These are phyloP conservation scores for Pluvianellus socialis DNA, from an alignment of 2,113 vertebrate species.

Conservation along the genomic window DNA sequence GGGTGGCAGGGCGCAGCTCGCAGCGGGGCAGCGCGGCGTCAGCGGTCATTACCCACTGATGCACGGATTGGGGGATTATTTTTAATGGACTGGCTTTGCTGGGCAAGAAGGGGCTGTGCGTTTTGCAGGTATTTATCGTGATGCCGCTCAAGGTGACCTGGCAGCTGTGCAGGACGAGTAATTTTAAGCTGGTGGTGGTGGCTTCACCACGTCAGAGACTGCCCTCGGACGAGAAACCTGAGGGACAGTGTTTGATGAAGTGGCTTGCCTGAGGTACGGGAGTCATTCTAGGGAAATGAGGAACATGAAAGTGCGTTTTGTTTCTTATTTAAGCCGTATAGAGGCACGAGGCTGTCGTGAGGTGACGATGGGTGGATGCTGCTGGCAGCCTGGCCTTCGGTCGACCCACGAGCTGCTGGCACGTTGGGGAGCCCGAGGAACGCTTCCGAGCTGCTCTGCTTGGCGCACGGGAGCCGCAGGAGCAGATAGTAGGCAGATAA, in stretches of 20 bases:
- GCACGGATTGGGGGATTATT: not conserved
- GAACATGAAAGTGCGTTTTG: accelerated
- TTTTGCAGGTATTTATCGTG: not conserved
- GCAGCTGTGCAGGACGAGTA: not conserved
- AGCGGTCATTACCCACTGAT: not conserved
- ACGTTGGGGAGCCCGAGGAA: not conserved
- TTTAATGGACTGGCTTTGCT: not conserved
- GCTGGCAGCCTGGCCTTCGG: not conserved
- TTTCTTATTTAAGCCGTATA: not conserved
- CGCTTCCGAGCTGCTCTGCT: not conserved
- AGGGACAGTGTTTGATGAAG: not conserved
- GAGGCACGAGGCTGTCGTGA: not conserved
- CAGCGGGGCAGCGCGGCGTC: not conserved
- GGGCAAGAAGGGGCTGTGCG: not conserved
- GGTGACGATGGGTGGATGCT: accelerated
- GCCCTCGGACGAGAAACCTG: accelerated
- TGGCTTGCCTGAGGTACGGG: too few species aligned
- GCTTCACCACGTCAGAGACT: accelerated
- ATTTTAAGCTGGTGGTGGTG: accelerated
- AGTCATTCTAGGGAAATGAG: not conserved
- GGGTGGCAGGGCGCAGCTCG: not conserved
- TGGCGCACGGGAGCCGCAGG: accelerated
- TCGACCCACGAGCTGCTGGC: too few species aligned
- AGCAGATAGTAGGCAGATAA: not conserved
- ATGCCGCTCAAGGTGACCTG: not conserved